A percentile compares a stretch with the other conserved stretches of the same genome.
These are phyloP conservation scores for Adelphocoris suturalis DNA, from an alignment of 2,888 invertebrate genomes.

Conservation along the genomic window DNA sequence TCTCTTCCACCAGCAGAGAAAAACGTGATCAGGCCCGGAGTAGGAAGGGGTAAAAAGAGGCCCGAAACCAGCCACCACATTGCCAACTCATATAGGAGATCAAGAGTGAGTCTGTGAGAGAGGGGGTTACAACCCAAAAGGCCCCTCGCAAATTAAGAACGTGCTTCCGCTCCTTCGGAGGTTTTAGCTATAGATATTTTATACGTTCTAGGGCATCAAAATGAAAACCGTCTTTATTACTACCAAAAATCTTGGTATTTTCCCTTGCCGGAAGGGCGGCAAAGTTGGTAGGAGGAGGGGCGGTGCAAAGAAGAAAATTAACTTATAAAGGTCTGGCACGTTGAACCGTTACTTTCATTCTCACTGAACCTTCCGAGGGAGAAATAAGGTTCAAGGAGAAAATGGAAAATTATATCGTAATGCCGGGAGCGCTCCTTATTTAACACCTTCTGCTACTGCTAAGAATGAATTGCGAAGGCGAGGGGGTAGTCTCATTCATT, in stretches of 20 bases:
- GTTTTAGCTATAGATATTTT: constrained; percentile 62
- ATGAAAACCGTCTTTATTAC: constrained; percentile 70
- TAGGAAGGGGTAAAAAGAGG: constrained; percentile 6
- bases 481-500: constrained; percentile 48
- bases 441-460: constrained; percentile 44
- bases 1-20: neutral
- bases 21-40: neutral
- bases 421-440: constrained; percentile 43
- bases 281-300: constrained; percentile 3
- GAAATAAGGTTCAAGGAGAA: constrained; percentile 56
- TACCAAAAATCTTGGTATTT: constrained; percentile 56
- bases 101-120: neutral
- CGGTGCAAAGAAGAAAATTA: constrained; percentile 55
- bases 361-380: constrained; percentile 9
- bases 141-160: constrained; percentile 67
- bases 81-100: neutral
- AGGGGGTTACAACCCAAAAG: neutral
- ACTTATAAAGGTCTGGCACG: constrained; percentile 71
- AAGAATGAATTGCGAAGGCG: constrained; percentile 26
- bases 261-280: constrained; percentile 18
- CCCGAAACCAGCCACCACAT: neutral
- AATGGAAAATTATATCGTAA: constrained; percentile 70
- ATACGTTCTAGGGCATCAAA: constrained; percentile 53
- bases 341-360: constrained; percentile 65
- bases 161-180: constrained; percentile 54